Conservation (phyloP, 2,888 invertebrate genomes). For the Selenia dentaria region DNA sequence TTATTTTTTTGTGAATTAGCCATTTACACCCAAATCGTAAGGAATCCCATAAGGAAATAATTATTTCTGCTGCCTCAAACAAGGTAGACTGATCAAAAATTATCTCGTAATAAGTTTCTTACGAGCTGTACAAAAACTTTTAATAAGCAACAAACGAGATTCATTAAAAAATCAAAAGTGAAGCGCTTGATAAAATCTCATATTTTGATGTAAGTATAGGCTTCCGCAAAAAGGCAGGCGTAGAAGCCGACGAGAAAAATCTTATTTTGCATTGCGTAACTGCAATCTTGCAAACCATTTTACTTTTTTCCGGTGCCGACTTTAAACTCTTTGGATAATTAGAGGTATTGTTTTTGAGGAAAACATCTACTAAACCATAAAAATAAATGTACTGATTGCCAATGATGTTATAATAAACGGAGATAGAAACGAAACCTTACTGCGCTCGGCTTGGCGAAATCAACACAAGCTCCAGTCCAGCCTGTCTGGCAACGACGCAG, state of each 20-base stretch:
- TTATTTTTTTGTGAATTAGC: too few relatives aligned
- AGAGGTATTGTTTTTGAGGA: conserved; percentile 24
- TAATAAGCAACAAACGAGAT: conserved; percentile 39
- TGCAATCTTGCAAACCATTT: conserved; percentile 39
- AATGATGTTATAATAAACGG: too few relatives aligned
- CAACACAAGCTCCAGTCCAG: too few relatives aligned
- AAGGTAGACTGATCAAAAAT: conserved; percentile 22
- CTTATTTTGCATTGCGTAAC: conserved; percentile 41
- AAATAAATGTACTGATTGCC: neutral
- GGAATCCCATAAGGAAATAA: conserved; percentile 26
- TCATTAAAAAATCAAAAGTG: conserved; percentile 34
- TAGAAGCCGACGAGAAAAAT: conserved; percentile 37
- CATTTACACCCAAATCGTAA: conserved; percentile 11
- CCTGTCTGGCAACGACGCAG: too few relatives aligned
- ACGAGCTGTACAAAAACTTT: conserved; percentile 35
- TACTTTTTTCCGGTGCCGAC: conserved; percentile 39
- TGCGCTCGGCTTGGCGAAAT: too few relatives aligned
- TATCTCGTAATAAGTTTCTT: conserved; percentile 30
- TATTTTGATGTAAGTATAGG: conserved; percentile 62
- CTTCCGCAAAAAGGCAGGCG: conserved; percentile 47
- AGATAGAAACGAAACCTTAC: too few relatives aligned
- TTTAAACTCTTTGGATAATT: conserved; percentile 39
- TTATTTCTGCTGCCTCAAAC: conserved; percentile 18
- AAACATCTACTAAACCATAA: neutral
- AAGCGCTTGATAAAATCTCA: conserved; percentile 62